A percentile compares a stretch with the other conserved stretches of the same genome.
phyloP scores from a whole-genome alignment of 1,140 invertebrate species.

The Chelonus insularis region DNA sequence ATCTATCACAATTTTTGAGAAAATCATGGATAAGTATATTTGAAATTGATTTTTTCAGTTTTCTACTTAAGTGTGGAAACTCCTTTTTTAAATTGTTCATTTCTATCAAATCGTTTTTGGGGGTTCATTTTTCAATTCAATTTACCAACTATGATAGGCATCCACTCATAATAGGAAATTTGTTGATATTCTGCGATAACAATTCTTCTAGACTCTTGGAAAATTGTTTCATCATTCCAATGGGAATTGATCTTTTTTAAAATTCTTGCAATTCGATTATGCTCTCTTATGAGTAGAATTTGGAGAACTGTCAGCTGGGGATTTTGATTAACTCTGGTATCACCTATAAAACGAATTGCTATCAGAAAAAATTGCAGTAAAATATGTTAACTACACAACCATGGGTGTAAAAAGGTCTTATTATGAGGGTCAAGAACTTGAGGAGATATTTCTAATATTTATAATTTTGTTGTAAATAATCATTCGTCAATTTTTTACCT shows the following conservation, averaged over 20 bases:
- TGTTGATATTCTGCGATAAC: conserved; percentile 78
- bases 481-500: conserved; percentile 58
- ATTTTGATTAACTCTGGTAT: conserved; percentile 85
- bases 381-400: no score
- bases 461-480: background rate
- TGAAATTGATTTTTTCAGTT: background rate
- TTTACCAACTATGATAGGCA: conserved; percentile 77
- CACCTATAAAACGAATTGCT: conserved; percentile 63
- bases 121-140: no score
- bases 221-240: conserved; percentile 84
- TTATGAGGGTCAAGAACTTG: background rate
- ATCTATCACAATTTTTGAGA: no score
- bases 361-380: no score
- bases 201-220: conserved; percentile 85
- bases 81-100: no score
- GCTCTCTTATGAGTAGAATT: conserved; percentile 82
- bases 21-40: background rate
- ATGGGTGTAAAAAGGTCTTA: no score
- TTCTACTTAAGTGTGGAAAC: no score
- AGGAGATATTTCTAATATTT: no score
- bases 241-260: conserved; percentile 79
- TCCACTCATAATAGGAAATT: conserved; percentile 85
- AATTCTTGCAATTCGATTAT: conserved; percentile 82
- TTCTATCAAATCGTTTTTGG: no score
- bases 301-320: conserved; percentile 80